phyloP scores from a whole-genome alignment of 1,140 invertebrate genomes.

The Goniozus legneri region DNA sequence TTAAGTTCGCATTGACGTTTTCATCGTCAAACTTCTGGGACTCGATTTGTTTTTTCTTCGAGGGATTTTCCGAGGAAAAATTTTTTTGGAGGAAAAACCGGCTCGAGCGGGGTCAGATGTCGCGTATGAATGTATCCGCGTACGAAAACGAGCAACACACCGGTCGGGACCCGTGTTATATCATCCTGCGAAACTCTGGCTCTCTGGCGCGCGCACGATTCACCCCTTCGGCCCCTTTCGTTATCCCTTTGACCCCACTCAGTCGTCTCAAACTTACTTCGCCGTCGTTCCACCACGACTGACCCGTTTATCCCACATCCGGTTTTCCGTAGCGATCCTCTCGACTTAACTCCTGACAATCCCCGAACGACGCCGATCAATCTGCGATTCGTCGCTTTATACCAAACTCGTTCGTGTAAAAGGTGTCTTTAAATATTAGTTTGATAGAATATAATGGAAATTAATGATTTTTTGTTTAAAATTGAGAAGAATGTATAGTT shows the following conservation, averaged over 20 bases:
- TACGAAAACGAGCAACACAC: slow-evolving; percentile 47
- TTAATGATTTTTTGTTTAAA: too few relatives aligned
- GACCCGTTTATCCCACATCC: slow-evolving; percentile 15
- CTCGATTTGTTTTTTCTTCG: not conserved
- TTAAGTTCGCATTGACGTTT: slow-evolving; percentile 21
- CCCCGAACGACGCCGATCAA: not conserved
- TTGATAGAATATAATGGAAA: too few relatives aligned
- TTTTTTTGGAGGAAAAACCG: slow-evolving; percentile 33
- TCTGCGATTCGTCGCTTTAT: too few relatives aligned
- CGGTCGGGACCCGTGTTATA: slow-evolving; percentile 44
- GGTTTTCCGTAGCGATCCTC: slow-evolving; percentile 10
- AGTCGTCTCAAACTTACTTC: slow-evolving; percentile 47
- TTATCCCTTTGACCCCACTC: slow-evolving; percentile 50
- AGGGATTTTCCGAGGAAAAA: slow-evolving; percentile 1
- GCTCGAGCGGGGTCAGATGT: slow-evolving; percentile 38
- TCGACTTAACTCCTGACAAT: slow-evolving; percentile 1
- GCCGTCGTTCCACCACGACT: slow-evolving; percentile 16
- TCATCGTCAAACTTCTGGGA: not conserved
- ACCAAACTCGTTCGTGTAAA: too few relatives aligned
- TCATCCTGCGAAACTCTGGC: too few relatives aligned
- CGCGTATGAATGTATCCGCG: slow-evolving; percentile 49
- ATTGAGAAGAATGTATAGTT: too few relatives aligned
- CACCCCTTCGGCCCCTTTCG: too few relatives aligned
- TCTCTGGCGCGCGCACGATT: too few relatives aligned
- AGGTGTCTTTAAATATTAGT: too few relatives aligned